These are phyloP conservation scores for Aratinga solstitialis DNA, from an alignment of 2,797 vertebrate genomes.

Conservation along the genomic window DNA sequence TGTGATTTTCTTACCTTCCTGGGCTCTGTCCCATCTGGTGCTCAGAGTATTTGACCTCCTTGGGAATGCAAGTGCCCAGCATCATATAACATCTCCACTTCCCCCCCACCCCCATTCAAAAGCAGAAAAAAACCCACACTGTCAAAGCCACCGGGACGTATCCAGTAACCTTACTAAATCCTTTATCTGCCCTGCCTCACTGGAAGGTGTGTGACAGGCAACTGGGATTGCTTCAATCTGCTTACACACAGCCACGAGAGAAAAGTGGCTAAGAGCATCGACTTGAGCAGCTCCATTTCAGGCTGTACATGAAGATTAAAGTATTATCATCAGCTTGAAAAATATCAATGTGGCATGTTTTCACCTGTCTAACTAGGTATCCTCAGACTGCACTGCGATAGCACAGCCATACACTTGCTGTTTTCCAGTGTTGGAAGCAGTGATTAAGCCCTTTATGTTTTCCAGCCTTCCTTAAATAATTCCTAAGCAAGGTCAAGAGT, in stretches of 20 bases:
- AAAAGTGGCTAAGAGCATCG: neutral
- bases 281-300: neutral
- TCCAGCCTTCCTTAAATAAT: neutral
- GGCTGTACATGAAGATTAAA: neutral
- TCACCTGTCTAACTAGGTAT: neutral
- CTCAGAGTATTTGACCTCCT: neutral
- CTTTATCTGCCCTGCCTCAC: neutral
- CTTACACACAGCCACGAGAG: neutral
- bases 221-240: neutral
- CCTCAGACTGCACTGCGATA: accelerated
- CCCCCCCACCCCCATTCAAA: neutral
- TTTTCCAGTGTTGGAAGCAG: neutral
- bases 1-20: neutral
- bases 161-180: neutral
- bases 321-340: neutral
- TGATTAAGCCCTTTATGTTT: neutral
- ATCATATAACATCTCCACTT: neutral
- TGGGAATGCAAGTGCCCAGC: neutral
- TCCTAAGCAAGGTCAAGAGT: neutral
- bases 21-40: neutral
- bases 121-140: neutral
- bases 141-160: neutral
- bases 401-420: neutral
- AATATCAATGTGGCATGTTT: accelerated
- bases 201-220: neutral